Conservation (phyloP, 2,113 vertebrate genomes). For the Mormyrus lacerda region DNA sequence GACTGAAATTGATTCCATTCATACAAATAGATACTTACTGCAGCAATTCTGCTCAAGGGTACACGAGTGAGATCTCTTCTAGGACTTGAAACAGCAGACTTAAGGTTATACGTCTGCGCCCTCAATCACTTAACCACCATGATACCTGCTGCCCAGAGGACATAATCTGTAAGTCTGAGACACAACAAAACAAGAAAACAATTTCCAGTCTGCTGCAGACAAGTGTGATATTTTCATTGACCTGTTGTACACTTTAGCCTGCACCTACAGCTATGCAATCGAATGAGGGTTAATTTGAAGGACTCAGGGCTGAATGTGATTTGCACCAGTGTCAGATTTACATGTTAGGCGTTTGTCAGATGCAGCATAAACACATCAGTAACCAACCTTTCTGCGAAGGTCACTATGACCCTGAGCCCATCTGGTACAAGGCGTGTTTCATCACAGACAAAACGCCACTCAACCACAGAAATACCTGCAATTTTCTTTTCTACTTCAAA, state of each 20-base stretch:
- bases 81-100: not conserved
- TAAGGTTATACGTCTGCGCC: not conserved
- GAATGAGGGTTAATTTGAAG: not conserved
- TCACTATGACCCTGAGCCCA: not conserved
- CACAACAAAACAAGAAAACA: not conserved
- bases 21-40: not conserved
- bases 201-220: not conserved
- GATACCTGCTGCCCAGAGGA: not conserved
- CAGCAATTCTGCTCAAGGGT: not conserved
- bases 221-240: not conserved
- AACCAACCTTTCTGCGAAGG: not conserved
- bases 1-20: not conserved
- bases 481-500: not conserved
- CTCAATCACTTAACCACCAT: not conserved
- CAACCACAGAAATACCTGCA: not conserved
- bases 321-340: not conserved
- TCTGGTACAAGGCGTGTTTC: not conserved
- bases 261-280: not conserved
- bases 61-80: not conserved
- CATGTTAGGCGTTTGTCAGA: not conserved
- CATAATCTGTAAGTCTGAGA: not conserved
- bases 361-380: not conserved
- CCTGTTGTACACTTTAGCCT: not conserved
- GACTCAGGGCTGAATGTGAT: not conserved
- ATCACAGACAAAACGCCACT: not conserved